Evolutionary conservation across 2,888 invertebrate species (phyloP).

Genomic region (Idaea straminata): DNA sequence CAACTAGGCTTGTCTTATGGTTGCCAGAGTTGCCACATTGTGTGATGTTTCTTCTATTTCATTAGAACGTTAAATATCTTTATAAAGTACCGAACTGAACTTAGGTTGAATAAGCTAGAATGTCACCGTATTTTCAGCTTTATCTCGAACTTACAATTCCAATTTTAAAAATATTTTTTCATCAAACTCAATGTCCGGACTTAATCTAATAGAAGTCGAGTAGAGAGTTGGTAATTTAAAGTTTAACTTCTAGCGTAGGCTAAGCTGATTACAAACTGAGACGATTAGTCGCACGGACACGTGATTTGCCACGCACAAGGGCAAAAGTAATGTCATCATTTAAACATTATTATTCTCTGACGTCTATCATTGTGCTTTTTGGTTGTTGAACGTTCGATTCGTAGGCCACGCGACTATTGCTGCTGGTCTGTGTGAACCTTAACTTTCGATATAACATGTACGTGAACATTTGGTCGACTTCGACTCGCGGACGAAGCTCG

Average conservation of each 20-base stretch:
- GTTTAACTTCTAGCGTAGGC: not conserved
- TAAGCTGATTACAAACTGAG: not conserved
- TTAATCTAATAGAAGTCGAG: slow-evolving; percentile 1
- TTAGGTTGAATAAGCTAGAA: not conserved
- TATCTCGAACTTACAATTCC: not conserved
- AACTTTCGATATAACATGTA: not conserved
- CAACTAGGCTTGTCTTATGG: too few species aligned
- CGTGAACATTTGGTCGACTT: not conserved
- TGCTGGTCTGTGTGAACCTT: not conserved
- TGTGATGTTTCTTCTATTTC: too few species aligned
- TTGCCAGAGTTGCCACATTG: too few species aligned
- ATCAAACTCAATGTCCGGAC: not conserved
- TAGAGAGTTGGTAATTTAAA: not conserved
- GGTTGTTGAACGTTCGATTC: too few species aligned
- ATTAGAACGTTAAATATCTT: too few species aligned
- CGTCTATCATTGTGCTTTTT: too few species aligned
- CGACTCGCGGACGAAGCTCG: not conserved
- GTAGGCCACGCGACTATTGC: not conserved
- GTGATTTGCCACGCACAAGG: too few species aligned
- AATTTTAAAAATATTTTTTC: not conserved
- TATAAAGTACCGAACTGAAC: too few species aligned
- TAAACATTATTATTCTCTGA: too few species aligned
- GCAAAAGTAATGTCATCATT: not conserved
- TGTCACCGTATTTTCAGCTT: not conserved
- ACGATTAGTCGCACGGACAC: not conserved